Percentiles rank a stretch among this genome's conserved stretches.
These are phyloP conservation scores for Asbolus verrucosus DNA, from an alignment of 1,140 invertebrate species.

Conservation along the genomic window DNA sequence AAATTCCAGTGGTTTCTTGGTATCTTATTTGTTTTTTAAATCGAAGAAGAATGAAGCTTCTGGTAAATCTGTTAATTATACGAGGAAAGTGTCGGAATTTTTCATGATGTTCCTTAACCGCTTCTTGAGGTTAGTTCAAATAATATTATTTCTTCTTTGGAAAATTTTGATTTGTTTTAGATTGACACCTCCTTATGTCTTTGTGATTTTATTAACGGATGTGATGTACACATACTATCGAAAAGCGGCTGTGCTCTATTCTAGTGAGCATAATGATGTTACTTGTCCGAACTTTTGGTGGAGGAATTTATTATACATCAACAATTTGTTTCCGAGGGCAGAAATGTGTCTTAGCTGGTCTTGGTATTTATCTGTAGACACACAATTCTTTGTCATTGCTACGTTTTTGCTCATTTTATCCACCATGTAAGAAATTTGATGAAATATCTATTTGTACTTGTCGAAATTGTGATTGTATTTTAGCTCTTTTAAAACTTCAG, in stretches of 20 bases:
- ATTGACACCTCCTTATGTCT: constrained; percentile 69
- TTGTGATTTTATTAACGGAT: constrained; percentile 68
- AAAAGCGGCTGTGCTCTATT: constrained; percentile 67
- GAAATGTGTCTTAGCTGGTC: constrained; percentile 81
- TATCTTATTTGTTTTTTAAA: constrained; percentile 65
- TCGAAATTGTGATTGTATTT: constrained; percentile 13
- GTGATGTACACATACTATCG: constrained; percentile 67
- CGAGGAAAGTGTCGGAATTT: constrained; percentile 59
- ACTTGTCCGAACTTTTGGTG: constrained; percentile 73
- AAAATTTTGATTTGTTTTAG: constrained; percentile 60
- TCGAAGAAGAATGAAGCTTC: constrained; percentile 53
- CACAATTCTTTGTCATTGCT: constrained; percentile 79
- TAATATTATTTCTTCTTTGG: constrained; percentile 26
- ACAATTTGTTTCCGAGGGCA: constrained; percentile 69
- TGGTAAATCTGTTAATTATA: constrained; percentile 54
- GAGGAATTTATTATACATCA: constrained; percentile 75
- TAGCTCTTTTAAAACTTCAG: constrained; percentile 56
- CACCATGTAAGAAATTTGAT: constrained; percentile 67
- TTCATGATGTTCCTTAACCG: constrained; percentile 61
- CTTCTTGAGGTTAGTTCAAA: constrained; percentile 65
- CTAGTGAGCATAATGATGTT: constrained; percentile 66
- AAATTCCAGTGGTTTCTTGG: constrained; percentile 65
- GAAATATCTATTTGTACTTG: background rate
- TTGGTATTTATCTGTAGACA: constrained; percentile 87
- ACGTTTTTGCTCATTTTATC: constrained; percentile 68